Evolutionary conservation across 2,888 invertebrate species (phyloP).

Genomic region (Stegophylla sp.): DNA sequence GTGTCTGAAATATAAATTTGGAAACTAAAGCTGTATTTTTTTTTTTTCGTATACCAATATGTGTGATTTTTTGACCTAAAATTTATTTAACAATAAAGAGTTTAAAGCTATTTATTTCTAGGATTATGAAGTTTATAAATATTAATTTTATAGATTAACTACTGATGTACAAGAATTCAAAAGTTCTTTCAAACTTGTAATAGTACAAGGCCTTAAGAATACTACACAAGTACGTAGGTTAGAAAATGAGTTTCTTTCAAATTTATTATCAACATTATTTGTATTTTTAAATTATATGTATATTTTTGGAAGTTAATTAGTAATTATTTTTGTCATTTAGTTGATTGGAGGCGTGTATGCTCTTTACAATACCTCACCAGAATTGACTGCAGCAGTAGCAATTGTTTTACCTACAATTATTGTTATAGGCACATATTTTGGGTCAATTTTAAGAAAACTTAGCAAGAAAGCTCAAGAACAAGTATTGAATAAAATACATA

Average conservation of each 20-base stretch:
- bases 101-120: too few species aligned
- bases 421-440: slow-evolving; percentile 82
- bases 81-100: too few species aligned
- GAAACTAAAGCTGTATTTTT: too few species aligned
- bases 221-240: slow-evolving; percentile 75
- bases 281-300: background rate
- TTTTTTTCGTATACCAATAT: too few species aligned
- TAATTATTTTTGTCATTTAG: slow-evolving; percentile 63
- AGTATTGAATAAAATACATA: slow-evolving; percentile 66
- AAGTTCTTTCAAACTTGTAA: slow-evolving; percentile 90
- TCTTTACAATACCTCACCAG: slow-evolving; percentile 85
- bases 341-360: slow-evolving; percentile 78
- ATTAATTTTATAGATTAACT: slow-evolving; percentile 74
- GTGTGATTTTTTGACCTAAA: too few species aligned
- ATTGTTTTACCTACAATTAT: slow-evolving; percentile 87
- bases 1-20: too few species aligned
- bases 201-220: slow-evolving; percentile 90
- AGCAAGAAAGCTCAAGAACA: slow-evolving; percentile 84
- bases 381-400: slow-evolving; percentile 83
- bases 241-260: slow-evolving; percentile 13
- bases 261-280: background rate
- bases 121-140: too few species aligned
- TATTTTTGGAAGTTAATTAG: slow-evolving; percentile 2
- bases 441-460: slow-evolving; percentile 76
- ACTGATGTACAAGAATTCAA: slow-evolving; percentile 97